phyloP scores from a whole-genome alignment of 2,797 vertebrate species.

The Apogon talboti region DNA sequence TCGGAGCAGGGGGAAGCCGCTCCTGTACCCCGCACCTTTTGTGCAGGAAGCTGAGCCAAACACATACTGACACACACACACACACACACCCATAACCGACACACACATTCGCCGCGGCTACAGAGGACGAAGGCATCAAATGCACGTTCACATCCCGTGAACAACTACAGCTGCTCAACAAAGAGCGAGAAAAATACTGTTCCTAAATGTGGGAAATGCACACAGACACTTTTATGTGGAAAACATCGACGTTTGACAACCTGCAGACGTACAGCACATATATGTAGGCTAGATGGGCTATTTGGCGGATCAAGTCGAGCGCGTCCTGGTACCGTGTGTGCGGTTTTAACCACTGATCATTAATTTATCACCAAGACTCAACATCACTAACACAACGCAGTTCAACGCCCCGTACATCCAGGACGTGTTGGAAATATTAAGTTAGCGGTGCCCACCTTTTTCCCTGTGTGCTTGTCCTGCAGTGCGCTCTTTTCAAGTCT shows the following conservation, averaged over 20 bases:
- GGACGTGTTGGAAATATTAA: constrained; percentile 77
- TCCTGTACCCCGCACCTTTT: constrained; percentile 72
- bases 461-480: constrained; percentile 72
- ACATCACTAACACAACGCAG: constrained; percentile 18
- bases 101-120: constrained; percentile 35
- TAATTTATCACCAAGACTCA: constrained; percentile 39
- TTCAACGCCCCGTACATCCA: constrained; percentile 9
- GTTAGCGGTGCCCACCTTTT: constrained; percentile 79
- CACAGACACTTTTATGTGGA: constrained; percentile 15
- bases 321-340: constrained; percentile 26
- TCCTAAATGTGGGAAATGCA: not conserved
- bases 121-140: constrained; percentile 33
- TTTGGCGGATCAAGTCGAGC: constrained; percentile 4
- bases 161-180: not conserved
- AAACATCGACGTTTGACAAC: constrained; percentile 1
- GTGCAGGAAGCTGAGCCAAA: constrained; percentile 60
- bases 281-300: no score
- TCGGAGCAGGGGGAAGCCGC: constrained; percentile 47
- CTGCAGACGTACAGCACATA: not conserved
- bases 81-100: constrained; percentile 35
- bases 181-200: not conserved
- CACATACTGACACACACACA: constrained; percentile 28
- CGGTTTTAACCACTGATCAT: constrained; percentile 35
- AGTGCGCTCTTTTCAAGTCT: constrained; percentile 70
- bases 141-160: constrained; percentile 13